Conservation (phyloP, 2,888 invertebrate species). For the Trichopoda pennipes region DNA sequence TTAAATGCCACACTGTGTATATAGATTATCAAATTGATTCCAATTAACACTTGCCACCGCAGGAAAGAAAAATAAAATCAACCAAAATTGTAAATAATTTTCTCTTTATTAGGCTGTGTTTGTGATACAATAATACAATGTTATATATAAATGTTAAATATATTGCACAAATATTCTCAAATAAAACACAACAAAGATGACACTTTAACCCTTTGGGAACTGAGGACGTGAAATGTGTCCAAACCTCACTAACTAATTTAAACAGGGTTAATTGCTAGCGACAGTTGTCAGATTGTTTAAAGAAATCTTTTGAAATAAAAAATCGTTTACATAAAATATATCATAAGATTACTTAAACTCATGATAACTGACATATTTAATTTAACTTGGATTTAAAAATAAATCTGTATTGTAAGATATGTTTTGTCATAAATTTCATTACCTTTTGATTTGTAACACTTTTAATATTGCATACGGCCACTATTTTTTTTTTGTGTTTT, state of each 20-base stretch:
- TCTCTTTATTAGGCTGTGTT: constrained; percentile 14
- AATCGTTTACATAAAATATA: neutral
- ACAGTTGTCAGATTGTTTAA: constrained; percentile 21
- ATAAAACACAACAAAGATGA: constrained; percentile 41
- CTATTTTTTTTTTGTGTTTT: constrained; percentile 1
- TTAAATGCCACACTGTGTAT: constrained; percentile 68
- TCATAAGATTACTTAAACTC: neutral
- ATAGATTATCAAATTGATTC: constrained; percentile 81
- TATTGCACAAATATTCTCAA: constrained; percentile 46
- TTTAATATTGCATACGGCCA: constrained; percentile 4
- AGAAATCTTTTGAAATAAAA: too few species aligned
- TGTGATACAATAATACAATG: constrained; percentile 44
- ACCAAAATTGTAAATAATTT: constrained; percentile 56
- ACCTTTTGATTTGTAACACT: constrained; percentile 36
- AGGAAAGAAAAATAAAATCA: constrained; percentile 69
- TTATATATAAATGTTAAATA: constrained; percentile 60
- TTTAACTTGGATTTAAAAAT: constrained; percentile 4
- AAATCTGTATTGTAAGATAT: constrained; percentile 23
- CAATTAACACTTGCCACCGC: constrained; percentile 81
- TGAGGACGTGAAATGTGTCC: neutral
- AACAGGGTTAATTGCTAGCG: constrained; percentile 49
- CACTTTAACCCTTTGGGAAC: constrained; percentile 55
- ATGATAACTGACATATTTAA: constrained; percentile 22
- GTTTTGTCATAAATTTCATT: constrained; percentile 60
- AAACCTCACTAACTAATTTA: constrained; percentile 7